phyloP scores from a whole-genome alignment of 1,140 invertebrate species.

The Gonioctena quinquepunctata region DNA sequence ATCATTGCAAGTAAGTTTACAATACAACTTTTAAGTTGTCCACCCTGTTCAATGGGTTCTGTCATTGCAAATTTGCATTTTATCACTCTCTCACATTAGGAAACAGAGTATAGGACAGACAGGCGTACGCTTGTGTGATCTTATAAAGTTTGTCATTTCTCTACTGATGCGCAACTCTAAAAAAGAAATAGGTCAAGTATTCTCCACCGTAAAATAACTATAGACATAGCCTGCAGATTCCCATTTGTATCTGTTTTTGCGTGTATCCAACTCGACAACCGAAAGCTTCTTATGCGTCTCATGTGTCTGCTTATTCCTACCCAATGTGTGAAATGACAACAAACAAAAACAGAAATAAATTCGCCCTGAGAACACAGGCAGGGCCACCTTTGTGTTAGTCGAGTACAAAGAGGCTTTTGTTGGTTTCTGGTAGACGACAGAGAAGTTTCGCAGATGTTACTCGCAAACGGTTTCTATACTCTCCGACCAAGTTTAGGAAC shows the following conservation, averaged over 20 bases:
- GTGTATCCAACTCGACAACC: background rate
- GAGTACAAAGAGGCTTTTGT: background rate
- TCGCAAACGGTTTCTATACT: background rate
- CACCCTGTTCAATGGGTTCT: too few relatives aligned
- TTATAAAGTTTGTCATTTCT: too few relatives aligned
- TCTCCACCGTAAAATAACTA: too few relatives aligned
- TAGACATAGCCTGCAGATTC: too few relatives aligned
- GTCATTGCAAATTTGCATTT: too few relatives aligned
- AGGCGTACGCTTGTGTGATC: too few relatives aligned
- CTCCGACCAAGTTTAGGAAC: background rate
- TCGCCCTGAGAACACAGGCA: background rate
- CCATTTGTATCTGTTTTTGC: background rate
- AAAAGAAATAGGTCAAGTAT: too few relatives aligned
- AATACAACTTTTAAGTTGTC: too few relatives aligned
- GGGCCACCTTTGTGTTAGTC: background rate
- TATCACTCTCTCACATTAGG: too few relatives aligned
- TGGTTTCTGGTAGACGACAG: background rate
- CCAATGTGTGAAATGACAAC: background rate
- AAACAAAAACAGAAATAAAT: slow-evolving; percentile 3
- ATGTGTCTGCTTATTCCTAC: background rate
- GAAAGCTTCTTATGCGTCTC: background rate
- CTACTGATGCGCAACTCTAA: too few relatives aligned
- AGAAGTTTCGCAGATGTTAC: background rate
- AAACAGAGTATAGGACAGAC: too few relatives aligned
- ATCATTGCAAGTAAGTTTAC: too few relatives aligned